Evolutionary conservation across 2,797 vertebrate genomes (phyloP), one percentile per base, ranked within the genome.

Genomic region (Hoplostethus mediterraneus): DNA sequence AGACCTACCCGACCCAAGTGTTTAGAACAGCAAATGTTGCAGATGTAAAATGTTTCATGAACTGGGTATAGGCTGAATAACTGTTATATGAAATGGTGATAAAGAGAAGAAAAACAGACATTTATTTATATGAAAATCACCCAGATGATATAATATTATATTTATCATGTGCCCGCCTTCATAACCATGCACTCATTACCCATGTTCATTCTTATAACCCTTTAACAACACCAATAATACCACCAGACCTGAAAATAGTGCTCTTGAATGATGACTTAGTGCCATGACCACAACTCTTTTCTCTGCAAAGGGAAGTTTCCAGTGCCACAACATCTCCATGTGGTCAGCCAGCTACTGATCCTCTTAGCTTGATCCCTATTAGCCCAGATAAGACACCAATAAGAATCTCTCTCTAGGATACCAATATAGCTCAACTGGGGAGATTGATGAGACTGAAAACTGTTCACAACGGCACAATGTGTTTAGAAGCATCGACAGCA

Each of bases 311-410:
- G 51, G 8, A 61, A 62, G 67, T 59, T 68, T 67, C 69, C 42
- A 44, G 30, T 33, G 71, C 7, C 66, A 87, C 70, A 88, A 76
- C 85, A 83, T 73, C 73, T 72, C 81, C 79, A 79, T 73, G 80
- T 76, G 71, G 64, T 73, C 79, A 67, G 80, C 52, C 75, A 80
- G 68, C 66, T 53, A 76, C 68, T 81, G 73, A 93, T 92, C 93
- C 88, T 89, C 92, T 94, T 90, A 94, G 71, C 77, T 55, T 91
- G 85, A 94, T 90, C 92, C 89, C 71, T 81, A 90, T 93, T 77
- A 93, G 80, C 75, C 72, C 68, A 59, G 76, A 88, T 92, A 89
- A 93, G 85, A 90, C 60, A 44, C 69, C 71, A 72, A 25, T 82
- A 68, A 90, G 84, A 86, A 81, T 82, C 72, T 87, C 6, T 80